Base-by-base conservation (phyloP, 2,888 invertebrate species). In the Erannis defoliaria region DNA sequence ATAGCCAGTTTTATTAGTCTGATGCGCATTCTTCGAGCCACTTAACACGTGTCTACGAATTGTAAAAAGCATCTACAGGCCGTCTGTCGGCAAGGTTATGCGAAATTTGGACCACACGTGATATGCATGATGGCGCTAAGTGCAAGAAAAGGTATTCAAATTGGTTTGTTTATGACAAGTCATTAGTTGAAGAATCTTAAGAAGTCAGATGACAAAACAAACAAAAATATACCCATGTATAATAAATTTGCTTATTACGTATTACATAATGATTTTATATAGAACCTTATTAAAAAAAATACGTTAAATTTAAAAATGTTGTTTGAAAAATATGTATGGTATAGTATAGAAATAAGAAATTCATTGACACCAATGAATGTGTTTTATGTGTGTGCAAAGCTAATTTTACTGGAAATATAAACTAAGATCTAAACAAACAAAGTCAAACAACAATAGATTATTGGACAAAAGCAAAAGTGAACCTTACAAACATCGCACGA, bases 21-120 rank as follows among this genome's bases (percentile, higher is more conserved):
- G 49, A 66, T 72, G 70, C 65, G 77, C 77, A 82, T 85, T 85
- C 82, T 82, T 82, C 77, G 65, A 68, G 70, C 81, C 85, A 89
- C 86, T 90, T 90, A 89, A 85, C 89, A 74, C 72, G 78, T 80
- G 78, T 78, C 78, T 79, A 86, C 81, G 82, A 87, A 86, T 82
- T 76, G 75, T 83, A 81, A 87, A 84, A 76, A 73, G 70, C 75
- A 84, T 79, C 67, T 75, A 79, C 74, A 69, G 60, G 64, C 74
- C 73, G 82, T 86, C 80, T 73, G 82, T 86, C 81, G 78, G 80
- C 84, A 78, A 75, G 73, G 59, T 64, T 70, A 72, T 84, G 86
- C 86, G 82, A 87, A 89, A 84, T 77, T 76, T 68, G 71, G 86
- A 88, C 88, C 88, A 86, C 88, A 86, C 85, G 76, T 75, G 66